Base-by-base conservation (phyloP, 2,113 vertebrate genomes). In the Phyllostomus hastatus region DNA sequence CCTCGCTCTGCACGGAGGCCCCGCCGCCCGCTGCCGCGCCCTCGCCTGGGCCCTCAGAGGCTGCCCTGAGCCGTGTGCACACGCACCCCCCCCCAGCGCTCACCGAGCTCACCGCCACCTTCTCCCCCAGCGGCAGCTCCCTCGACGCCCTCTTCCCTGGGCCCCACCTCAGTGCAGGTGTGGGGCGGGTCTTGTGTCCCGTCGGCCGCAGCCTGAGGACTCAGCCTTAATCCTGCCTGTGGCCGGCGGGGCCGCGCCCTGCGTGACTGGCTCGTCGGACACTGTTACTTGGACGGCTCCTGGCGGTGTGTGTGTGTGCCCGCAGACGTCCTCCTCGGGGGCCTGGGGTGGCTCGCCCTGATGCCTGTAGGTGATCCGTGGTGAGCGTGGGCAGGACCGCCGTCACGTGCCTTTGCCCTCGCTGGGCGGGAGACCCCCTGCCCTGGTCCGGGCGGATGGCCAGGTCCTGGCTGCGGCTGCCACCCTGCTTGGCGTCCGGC, bases 401-500 rank as follows among this genome's bases (percentile, higher is more conserved):
- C 3, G 1, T 24, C 1, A 7, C 5, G 1, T 2, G 43, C 43
- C 2, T 4, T 0, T 14, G 4, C 33, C 48, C 16, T 0, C 11
- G 82, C 73, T 3, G 48, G n/a, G 46, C 12, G 10, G 66, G 79
- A 22, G 28, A 4, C 61, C 31, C 6, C 43, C 61, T 1, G 3
- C 66, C 31, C 8, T 38, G 31, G 48, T 0, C 0, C 48, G 90
- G 72, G 20, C 59, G 1, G 1, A 15, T 2, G 24, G 59, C 79
- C 6, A 1, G 2, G 38, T 0, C 1, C 24, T 3, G 24, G 54
- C 52, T 17, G 24, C 35, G 0, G 12, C n/a, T 4, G 46, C 10
- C 4, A 28, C 26, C n/a, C 35, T 8, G 6, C 41, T 12, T 26
- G n/a, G 7, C 11, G n/a, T 35, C 73, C 20, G 43, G 33, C 5